Evolutionary conservation across 2,113 vertebrate genomes (phyloP).

Genomic region (Syngnathoides biaculeatus): DNA sequence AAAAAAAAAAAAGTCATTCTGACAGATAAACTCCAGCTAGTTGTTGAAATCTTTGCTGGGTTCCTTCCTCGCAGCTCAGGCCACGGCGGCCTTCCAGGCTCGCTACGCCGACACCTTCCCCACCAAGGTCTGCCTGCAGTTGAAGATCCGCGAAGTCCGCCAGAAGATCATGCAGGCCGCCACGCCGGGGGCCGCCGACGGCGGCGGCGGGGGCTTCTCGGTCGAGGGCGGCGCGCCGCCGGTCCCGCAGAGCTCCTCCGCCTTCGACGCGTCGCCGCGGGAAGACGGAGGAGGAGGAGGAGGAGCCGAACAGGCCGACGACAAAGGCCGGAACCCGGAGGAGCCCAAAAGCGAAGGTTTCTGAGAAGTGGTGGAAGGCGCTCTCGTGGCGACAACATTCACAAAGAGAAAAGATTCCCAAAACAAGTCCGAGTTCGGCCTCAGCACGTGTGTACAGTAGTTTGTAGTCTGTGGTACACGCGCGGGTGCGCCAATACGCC

Average conservation of each 20-base stretch:
- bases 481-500: conserved; percentile 27
- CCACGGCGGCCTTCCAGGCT: conserved; percentile 88
- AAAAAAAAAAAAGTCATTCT: too few relatives aligned
- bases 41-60: background rate
- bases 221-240: conserved; percentile 25
- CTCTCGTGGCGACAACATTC: conserved; percentile 32
- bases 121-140: conserved; percentile 86
- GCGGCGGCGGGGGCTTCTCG: conserved; percentile 21
- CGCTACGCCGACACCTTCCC: conserved; percentile 89
- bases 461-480: conserved; percentile 52
- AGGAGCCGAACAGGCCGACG: conserved; percentile 44
- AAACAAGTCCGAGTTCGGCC: conserved; percentile 55
- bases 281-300: conserved; percentile 42
- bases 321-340: conserved; percentile 51
- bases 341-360: conserved; percentile 61
- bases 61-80: conserved; percentile 76
- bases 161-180: conserved; percentile 96
- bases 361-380: conserved; percentile 4
- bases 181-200: conserved; percentile 73
- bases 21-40: too few relatives aligned
- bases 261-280: conserved; percentile 38
- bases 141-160: conserved; percentile 91
- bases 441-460: conserved; percentile 63
- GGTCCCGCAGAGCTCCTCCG: conserved; percentile 54
- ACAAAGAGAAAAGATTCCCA: conserved; percentile 13